Base-by-base conservation (phyloP, 2,888 invertebrate species). In the Macrosoma leucophasiata region DNA sequence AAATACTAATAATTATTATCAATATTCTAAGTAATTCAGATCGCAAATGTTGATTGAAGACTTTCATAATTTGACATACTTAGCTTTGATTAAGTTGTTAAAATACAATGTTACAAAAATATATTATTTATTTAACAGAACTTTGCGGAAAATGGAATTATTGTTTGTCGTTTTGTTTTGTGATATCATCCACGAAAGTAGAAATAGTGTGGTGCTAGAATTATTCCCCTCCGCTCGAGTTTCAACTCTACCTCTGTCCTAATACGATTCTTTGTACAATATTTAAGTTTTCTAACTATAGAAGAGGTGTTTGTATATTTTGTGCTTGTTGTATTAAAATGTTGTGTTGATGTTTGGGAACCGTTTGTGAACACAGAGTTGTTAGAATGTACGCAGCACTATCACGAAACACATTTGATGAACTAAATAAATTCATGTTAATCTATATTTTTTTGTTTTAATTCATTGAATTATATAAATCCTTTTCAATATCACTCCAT, bases 361-460 rank as follows among this genome's bases (percentile, higher is more conserved):
- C 52, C 47, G 61, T 64, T 67, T 72, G 70, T 71, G 58, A 57
- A 70, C 77, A 77, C 78, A 56, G 59, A 70, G 54, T 70, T 74
- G 68, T 70, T 74, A 76, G 73, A 70, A 70, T 65, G 57, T 71
- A 70, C 56, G 62, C 57, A 58, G 75, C 79, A 81, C 81, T 63
- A 59, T 75, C 77, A 81, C 76, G 62, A 64, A 72, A 76, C 73
- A 75, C 69, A 70, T 72, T 73, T 77, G 70, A 71, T 76, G 68
- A 76, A 71, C 63, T 70, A 66, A 82, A 79, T 79, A 82, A 81
- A 81, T 69, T 67, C 71, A 81, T 79, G 77, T 81, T 78, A 77
- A 74, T 79, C 73, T 62, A 62, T n/a, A n/a, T n/a, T n/a, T n/a
- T n/a, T n/a, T n/a, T n/a, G n/a, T n/a, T n/a, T n/a, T n/a, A n/a